phyloP scores from a whole-genome alignment of 2,797 vertebrate genomes.

The Fringilla coelebs region DNA sequence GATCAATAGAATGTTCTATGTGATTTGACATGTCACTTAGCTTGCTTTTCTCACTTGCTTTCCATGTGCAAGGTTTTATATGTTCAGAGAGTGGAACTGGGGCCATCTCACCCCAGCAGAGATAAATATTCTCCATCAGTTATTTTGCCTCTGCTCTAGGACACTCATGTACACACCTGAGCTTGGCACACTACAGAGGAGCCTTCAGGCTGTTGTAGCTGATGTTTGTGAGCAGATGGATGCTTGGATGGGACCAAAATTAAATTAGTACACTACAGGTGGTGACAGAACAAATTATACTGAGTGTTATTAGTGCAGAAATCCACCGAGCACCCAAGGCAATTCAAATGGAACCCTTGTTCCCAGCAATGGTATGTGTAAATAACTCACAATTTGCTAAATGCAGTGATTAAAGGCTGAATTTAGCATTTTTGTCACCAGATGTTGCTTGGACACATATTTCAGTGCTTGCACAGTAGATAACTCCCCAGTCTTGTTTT shows the following conservation, averaged over 20 bases:
- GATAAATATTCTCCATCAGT: neutral
- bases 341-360: neutral
- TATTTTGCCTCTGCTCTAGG: neutral
- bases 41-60: neutral
- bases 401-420: neutral
- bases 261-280: neutral
- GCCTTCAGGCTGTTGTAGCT: neutral
- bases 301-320: neutral
- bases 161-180: neutral
- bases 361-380: neutral
- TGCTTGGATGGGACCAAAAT: neutral
- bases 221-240: neutral
- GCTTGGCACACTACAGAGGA: neutral
- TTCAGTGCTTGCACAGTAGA: neutral
- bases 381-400: neutral
- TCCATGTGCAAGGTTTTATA: neutral
- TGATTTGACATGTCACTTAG: neutral
- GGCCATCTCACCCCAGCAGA: neutral
- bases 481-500: neutral
- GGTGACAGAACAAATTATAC: neutral
- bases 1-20: neutral
- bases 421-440: neutral
- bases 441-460: neutral
- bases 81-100: neutral
- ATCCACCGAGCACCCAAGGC: neutral